phyloP scores from a whole-genome alignment of 2,113 vertebrate genomes.

The Chloropsis hardwickii region DNA sequence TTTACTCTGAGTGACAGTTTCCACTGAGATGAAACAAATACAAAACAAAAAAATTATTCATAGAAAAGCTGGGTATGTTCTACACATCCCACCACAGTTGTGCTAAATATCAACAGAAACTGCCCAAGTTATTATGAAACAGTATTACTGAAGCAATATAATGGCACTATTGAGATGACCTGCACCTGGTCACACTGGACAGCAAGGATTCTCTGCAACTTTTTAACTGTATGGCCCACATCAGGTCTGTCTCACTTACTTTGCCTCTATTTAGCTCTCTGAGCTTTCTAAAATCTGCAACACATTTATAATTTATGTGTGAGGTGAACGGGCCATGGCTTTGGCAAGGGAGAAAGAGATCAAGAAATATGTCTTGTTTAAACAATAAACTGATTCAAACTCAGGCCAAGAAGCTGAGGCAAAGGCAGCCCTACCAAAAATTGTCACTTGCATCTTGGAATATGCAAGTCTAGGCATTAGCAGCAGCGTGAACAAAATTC shows the following conservation, averaged over 20 bases:
- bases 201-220: neutral
- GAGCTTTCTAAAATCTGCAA: neutral
- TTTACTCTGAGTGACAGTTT: neutral
- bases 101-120: neutral
- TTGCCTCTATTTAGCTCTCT: neutral
- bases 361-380: rapidly evolving
- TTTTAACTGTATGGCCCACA: neutral
- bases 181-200: neutral
- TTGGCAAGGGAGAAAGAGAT: neutral
- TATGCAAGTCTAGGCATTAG: neutral
- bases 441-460: neutral
- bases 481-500: no score
- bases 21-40: neutral
- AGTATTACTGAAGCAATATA: neutral
- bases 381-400: neutral
- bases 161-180: neutral
- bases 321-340: neutral
- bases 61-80: neutral
- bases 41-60: neutral
- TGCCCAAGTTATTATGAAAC: neutral
- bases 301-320: neutral
- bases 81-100: neutral
- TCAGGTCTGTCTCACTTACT: neutral
- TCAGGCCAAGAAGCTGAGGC: neutral
- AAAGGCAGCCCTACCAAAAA: neutral